Conservation (phyloP, 2,797 vertebrate genomes). For the Ceryle rudis region DNA sequence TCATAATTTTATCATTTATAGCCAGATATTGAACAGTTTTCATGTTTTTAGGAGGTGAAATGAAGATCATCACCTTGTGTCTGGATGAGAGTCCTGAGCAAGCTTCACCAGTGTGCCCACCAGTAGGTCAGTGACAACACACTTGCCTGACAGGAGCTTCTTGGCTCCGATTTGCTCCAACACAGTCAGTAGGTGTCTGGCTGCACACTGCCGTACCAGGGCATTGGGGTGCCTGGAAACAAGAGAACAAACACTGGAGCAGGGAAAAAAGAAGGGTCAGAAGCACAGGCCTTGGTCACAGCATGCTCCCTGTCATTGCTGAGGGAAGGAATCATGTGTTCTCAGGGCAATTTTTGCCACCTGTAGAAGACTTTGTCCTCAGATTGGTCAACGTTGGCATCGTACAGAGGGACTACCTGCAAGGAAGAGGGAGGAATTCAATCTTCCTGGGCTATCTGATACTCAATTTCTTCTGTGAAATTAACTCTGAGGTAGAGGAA, state of each 20-base stretch:
- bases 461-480: neutral
- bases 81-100: constrained; percentile 76
- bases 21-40: neutral
- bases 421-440: neutral
- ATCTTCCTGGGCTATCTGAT: neutral
- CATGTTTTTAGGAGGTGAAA: neutral
- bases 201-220: constrained; percentile 62
- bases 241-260: neutral
- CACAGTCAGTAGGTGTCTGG: constrained; percentile 47
- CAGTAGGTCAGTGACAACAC: constrained; percentile 29
- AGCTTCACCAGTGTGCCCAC: constrained; percentile 53
- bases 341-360: rapidly evolving
- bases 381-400: neutral
- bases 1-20: neutral
- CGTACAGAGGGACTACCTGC: neutral
- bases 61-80: constrained; percentile 71
- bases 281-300: neutral
- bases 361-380: neutral
- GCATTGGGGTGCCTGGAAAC: constrained; percentile 68
- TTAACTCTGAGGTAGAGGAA: neutral
- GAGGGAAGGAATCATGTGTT: neutral
- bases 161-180: constrained; percentile 53
- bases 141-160: constrained; percentile 56
- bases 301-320: neutral
- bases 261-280: neutral